Evolutionary conservation across 2,797 vertebrate genomes (phyloP), one percentile per base, ranked within the genome.

Genomic region (Anomalospiza imberbis): DNA sequence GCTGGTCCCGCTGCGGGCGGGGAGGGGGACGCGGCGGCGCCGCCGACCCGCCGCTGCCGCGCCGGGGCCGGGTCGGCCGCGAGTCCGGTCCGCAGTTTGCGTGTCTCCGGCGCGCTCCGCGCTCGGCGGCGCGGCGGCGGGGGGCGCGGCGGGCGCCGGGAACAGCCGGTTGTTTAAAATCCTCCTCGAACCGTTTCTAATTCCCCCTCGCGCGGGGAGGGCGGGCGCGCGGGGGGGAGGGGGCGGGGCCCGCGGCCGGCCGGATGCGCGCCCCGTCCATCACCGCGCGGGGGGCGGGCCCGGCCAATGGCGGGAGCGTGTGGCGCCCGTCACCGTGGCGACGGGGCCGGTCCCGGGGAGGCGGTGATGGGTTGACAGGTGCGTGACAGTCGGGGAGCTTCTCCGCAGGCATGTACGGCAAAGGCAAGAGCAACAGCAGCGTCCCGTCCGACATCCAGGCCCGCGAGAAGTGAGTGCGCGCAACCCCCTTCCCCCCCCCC

Each of bases 321-420:
- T 98, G 98, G 98, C 96, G 94, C 98, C 98, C 68, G 99, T 99
- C 98, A 97, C 99, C 98, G 99, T 99, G 99, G 99, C 98, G 99
- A 99, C 98, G 98, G 98, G 99, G 98, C 98, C 98, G 99, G 99
- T 98, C 98, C 98, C 97, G 97, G 98, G 98, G 98, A 99, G 98
- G 98, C 98, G 99, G 98, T 99, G 99, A 99, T 99, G 99, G 98
- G 98, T 99, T 99, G 99, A 99, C 99, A 99, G 99, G 99, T 99
- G 99, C 98, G 98, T 98, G 99, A 99, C 99, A 99, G 98, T 99
- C 98, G 38, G 98, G 98, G 74, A 98, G 98, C 98, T 54, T 98
- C 98, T 98, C 98, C 98, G 98, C 98, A 99, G 99, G 99, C 98
- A 99, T 99, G 99, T 99, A 99, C 98, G 98, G 99, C 99, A 99